A percentile compares a stretch with the other conserved stretches of the same genome.
phyloP scores from a whole-genome alignment of 2,797 vertebrate species.

The Amblyraja radiata region DNA sequence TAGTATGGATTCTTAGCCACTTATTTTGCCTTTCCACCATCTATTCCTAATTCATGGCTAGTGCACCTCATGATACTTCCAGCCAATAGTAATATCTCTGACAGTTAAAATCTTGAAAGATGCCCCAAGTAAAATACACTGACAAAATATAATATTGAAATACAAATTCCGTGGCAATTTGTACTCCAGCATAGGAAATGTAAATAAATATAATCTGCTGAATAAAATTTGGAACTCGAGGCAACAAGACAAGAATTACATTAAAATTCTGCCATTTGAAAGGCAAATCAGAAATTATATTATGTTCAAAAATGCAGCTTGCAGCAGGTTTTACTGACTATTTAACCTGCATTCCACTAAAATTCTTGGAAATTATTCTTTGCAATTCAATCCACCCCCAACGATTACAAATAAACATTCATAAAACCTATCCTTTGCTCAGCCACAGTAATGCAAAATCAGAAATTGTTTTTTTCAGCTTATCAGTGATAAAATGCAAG shows the following conservation, averaged over 20 bases:
- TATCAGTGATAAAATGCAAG: background rate
- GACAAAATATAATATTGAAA: slow-evolving; percentile 20
- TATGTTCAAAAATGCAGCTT: background rate
- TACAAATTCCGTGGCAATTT: slow-evolving; percentile 1
- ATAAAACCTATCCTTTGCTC: background rate
- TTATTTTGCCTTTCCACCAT: background rate
- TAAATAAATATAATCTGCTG: background rate
- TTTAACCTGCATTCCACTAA: background rate
- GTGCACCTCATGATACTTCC: background rate
- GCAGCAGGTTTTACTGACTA: background rate
- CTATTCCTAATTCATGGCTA: background rate
- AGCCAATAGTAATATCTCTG: background rate
- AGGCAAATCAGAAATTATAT: background rate
- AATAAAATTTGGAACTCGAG: background rate
- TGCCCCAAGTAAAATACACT: background rate
- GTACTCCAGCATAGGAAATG: background rate
- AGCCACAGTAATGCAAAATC: background rate
- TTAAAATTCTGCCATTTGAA: background rate
- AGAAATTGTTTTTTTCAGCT: background rate
- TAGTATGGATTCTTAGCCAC: background rate
- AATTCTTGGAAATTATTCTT: background rate
- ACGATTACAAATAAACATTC: background rate
- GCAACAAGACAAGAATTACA: slow-evolving; percentile 20
- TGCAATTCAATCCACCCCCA: background rate
- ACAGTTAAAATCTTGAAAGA: background rate